phyloP scores from a whole-genome alignment of 2,888 invertebrate genomes.

The Thalpophila matura region DNA sequence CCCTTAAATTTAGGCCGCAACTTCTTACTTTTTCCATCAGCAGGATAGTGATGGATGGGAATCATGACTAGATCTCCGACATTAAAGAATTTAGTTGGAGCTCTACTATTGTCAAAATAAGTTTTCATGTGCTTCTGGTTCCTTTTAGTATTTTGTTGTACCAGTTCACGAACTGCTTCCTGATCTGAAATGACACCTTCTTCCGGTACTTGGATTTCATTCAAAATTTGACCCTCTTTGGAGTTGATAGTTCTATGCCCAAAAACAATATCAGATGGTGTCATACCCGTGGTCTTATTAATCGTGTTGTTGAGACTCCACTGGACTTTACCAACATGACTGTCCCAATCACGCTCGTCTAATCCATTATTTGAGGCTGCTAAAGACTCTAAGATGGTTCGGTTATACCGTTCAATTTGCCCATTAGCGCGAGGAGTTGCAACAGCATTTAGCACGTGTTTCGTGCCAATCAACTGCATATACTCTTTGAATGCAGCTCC shows the following conservation, averaged over 20 bases:
- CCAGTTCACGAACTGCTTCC: not conserved
- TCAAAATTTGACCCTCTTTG: too few relatives aligned
- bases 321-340: not conserved
- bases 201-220: too few relatives aligned
- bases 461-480: not conserved
- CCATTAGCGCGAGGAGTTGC: not conserved
- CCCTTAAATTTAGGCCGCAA: constrained; percentile 6
- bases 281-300: too few relatives aligned
- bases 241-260: not conserved
- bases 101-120: not conserved
- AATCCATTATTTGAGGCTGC: not conserved
- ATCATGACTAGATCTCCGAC: constrained; percentile 8
- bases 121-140: not conserved
- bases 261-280: too few relatives aligned
- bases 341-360: constrained; percentile 3
- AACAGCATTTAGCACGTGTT: not conserved
- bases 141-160: not conserved
- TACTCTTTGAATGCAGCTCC: not conserved
- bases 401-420: constrained; percentile 3
- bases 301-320: too few relatives aligned
- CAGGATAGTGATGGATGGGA: constrained; percentile 1
- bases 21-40: constrained; percentile 11
- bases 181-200: too few relatives aligned
- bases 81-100: constrained; percentile 1
- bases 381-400: not conserved